Evolutionary conservation across 2,888 invertebrate species (phyloP).

Genomic region (Dryobotodes eremita): DNA sequence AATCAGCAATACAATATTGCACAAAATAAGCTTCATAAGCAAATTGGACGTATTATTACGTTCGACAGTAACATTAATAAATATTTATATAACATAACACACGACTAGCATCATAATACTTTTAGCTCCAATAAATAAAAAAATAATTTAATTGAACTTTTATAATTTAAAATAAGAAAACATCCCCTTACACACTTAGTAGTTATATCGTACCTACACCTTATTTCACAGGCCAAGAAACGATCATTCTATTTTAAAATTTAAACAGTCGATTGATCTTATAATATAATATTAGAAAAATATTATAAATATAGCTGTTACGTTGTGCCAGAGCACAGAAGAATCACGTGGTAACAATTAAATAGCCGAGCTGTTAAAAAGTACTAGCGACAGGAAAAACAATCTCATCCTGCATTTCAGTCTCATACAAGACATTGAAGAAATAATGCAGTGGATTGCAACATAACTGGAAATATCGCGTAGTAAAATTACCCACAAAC

Average conservation of each 20-base stretch:
- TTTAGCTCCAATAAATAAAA: conserved; percentile 75
- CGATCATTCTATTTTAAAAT: conserved; percentile 87
- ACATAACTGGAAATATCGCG: conserved; percentile 27
- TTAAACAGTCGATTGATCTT: conserved; percentile 61
- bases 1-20: conserved; percentile 74
- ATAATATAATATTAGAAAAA: conserved; percentile 38
- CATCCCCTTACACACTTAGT: conserved; percentile 73
- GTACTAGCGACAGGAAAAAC: conserved; percentile 2
- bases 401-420: background rate
- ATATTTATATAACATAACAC: conserved; percentile 74
- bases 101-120: conserved; percentile 90
- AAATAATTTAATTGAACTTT: conserved; percentile 73
- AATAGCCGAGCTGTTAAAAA: background rate
- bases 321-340: background rate
- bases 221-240: conserved; percentile 82
- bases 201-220: conserved; percentile 64
- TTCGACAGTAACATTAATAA: conserved; percentile 68
- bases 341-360: conserved; percentile 5
- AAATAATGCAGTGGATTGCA: conserved; percentile 15
- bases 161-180: conserved; percentile 65
- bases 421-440: conserved; percentile 12
- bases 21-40: conserved; percentile 83
- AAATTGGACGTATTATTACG: conserved; percentile 81
- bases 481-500: conserved; percentile 19
- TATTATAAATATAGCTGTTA: conserved; percentile 42